A percentile compares a stretch with the other conserved stretches of the same genome.
Conservation (phyloP, 37 sponge, comb jelly and placozoan species). For the Geodia barretti region DNA sequence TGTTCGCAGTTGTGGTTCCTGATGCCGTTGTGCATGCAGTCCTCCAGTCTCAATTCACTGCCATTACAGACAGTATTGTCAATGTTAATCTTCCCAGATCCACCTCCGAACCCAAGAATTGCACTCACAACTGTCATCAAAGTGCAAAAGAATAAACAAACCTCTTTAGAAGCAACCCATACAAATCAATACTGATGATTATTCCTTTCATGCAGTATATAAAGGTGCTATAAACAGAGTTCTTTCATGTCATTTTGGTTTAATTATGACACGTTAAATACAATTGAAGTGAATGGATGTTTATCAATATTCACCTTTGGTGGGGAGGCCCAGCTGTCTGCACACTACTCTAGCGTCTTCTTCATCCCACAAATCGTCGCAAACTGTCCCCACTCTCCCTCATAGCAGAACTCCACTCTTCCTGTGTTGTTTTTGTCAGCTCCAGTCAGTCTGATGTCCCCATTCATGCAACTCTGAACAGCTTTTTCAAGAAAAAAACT, state of each 20-base stretch:
- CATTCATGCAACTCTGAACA: neutral
- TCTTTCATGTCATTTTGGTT: no score
- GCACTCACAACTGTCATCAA: neutral
- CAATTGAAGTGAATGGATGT: no score
- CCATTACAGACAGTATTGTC: neutral
- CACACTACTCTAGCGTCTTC: neutral
- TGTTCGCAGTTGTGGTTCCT: neutral
- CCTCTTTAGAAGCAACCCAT: no score
- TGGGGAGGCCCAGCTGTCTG: neutral
- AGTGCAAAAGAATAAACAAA: no score
- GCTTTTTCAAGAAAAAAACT: no score
- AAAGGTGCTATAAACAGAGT: no score
- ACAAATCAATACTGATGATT: no score
- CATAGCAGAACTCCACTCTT: neutral
- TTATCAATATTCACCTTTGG: neutral
- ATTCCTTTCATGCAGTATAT: no score
- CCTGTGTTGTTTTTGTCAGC: neutral
- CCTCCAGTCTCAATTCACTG: neutral
- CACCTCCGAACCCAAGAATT: neutral
- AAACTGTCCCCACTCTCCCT: neutral
- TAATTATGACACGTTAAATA: no score
- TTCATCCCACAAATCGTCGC: neutral
- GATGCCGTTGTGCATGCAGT: neutral
- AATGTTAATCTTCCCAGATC: neutral
- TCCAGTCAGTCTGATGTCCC: neutral